Base-by-base conservation (phyloP, 2,888 invertebrate genomes). In the Drosophila peninsularis region DNA sequence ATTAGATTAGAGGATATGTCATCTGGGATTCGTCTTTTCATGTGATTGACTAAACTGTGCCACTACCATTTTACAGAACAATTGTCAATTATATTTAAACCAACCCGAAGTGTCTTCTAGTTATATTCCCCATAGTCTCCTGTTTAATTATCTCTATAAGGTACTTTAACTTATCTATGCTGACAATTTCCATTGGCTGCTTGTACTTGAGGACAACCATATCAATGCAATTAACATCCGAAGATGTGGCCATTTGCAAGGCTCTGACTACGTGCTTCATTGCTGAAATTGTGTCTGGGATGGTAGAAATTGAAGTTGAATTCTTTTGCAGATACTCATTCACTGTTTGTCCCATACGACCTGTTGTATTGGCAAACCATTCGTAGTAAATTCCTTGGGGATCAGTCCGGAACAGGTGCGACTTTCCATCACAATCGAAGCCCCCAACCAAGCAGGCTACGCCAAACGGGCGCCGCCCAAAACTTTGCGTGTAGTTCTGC, bases 351-450 rank as follows among this genome's bases (percentile, higher is more conserved):
- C 98, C 98, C 87, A 97, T 97, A 78, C 99, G 94, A 5, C 99
- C 99, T 6, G 27, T 30, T n/a, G 30, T 30, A 30, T 30, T 30
- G 1, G 30, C 30, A 27, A 30, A 11, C 45, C 45, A 47, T 93
- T 99, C 99, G 92, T 98, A 98, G 92, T 98, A 99, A 84, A 98
- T 98, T 71, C 98, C 99, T 56, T 99, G 99, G 14, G 99, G 99
- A 92, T 99, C 99, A 36, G 99, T 99, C 94, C 99, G 99, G 93
- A 98, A 99, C 54, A 99, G 94, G 93, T 98, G 98, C 47, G 99
- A 97, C 42, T 96, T 94, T 17, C 98, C 99, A 93, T 99, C 99
- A 91, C 95, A 96, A 92, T 99, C 99, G 92, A 99, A 99, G 7
- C 99, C 99, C 17, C 98, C 98, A 90, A 99, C 96, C 62, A 99